Base-by-base conservation (phyloP, 1,140 invertebrate species). In the Matsumurasca onukii region DNA sequence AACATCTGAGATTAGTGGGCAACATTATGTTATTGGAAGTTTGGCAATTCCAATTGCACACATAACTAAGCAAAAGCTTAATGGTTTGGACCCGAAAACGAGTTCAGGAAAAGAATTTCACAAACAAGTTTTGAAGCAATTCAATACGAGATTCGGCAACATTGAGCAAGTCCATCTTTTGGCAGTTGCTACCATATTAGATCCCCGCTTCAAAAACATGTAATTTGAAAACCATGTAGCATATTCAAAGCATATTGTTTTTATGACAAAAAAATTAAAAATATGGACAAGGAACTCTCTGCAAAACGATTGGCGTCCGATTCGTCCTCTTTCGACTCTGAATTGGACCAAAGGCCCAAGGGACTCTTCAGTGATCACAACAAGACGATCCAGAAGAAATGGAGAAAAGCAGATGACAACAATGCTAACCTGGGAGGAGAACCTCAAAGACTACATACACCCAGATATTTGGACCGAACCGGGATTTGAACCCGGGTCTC, bases 151-250 rank as follows among this genome's bases (percentile, higher is more conserved):
- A 69, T 75, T 78, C 64, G 45, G 34, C 71, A 29, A 73, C 71
- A 34, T 63, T 66, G 51, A 31, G 61, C 74, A 48, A 69, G n/a
- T n/a, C n/a, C n/a, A n/a, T n/a, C n/a, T n/a, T n/a, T n/a, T n/a
- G n/a, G n/a, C n/a, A n/a, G n/a, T 69, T 67, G 75, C 76, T 27
- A 78, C 75, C 25, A 75, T 79, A 71, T 74, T 78, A 63, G 78
- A 79, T 64, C 75, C 78, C 70, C 72, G 76, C 39, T 79, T 77
- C 55, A 78, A 78, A 72, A 48, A 27, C 17, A n/a, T n/a, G n/a
- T n/a, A n/a, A n/a, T n/a, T n/a, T n/a, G n/a, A n/a, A n/a, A n/a
- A n/a, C n/a, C n/a, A 65, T 20, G 29, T 29, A 20, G 29, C 31
- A 20, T 45, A n/a, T 45, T 45, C 39, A 20, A 29, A 45, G 31